Conservation (phyloP, 1,140 invertebrate genomes). For the Anoplolepis gracilipes region DNA sequence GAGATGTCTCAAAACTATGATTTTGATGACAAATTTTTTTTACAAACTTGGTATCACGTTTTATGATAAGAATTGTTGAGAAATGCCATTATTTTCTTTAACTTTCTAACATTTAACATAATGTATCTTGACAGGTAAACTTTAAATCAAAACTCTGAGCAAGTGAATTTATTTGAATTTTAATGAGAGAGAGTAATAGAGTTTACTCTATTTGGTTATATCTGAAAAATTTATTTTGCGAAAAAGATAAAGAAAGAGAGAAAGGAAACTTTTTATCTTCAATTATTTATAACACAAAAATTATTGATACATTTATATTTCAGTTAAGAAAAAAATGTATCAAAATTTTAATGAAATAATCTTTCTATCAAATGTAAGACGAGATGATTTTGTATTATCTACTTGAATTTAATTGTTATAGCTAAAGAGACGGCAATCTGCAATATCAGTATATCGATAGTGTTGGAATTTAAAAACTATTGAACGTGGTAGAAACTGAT, state of each 20-base stretch:
- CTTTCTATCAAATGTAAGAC: neutral
- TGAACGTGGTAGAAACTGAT: neutral
- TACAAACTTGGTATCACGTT: neutral
- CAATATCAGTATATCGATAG: neutral
- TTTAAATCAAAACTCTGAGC: neutral
- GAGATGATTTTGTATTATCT: neutral
- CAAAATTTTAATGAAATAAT: neutral
- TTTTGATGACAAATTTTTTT: constrained; percentile 41
- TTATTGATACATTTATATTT: neutral
- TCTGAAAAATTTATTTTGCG: neutral
- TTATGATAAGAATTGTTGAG: neutral
- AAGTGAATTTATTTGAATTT: neutral
- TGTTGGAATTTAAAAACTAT: neutral
- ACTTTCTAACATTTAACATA: neutral
- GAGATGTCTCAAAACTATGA: constrained; percentile 1
- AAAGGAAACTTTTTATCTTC: constrained; percentile 6
- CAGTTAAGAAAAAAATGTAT: neutral
- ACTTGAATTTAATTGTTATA: neutral
- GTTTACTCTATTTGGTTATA: neutral
- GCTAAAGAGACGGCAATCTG: neutral
- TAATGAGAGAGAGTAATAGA: neutral
- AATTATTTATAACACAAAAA: neutral
- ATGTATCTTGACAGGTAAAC: neutral
- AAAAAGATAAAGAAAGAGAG: too few species aligned
- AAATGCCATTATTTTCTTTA: neutral